Percentiles rank a stretch among this genome's conserved stretches.
phyloP scores from a whole-genome alignment of 1,140 invertebrate genomes.

The Pissodes strobi region DNA sequence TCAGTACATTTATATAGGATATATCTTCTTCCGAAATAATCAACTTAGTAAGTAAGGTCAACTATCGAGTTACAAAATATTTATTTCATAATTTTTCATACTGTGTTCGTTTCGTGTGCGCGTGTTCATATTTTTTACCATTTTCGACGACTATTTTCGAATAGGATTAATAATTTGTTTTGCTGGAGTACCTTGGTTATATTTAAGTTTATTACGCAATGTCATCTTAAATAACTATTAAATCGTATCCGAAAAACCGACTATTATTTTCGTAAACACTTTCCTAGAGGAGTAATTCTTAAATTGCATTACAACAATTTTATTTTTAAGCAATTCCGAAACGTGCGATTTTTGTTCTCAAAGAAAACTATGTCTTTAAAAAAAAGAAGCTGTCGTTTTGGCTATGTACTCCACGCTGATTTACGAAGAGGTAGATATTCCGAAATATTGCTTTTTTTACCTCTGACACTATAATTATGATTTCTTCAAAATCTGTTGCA shows the following conservation, averaged over 20 bases:
- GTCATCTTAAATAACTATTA: not conserved
- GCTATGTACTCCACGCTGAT: too few relatives aligned
- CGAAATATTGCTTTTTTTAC: too few relatives aligned
- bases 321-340: too few relatives aligned
- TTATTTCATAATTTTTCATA: slow-evolving; percentile 15
- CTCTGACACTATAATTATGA: too few relatives aligned
- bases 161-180: slow-evolving; percentile 6
- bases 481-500: too few relatives aligned
- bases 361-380: too few relatives aligned
- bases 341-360: too few relatives aligned
- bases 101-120: slow-evolving; percentile 12
- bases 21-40: slow-evolving; percentile 27
- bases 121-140: slow-evolving; percentile 15
- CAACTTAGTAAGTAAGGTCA: slow-evolving; percentile 17
- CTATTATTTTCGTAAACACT: not conserved
- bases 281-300: too few relatives aligned
- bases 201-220: not conserved
- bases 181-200: not conserved
- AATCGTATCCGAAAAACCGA: not conserved
- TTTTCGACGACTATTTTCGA: not conserved
- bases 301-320: too few relatives aligned
- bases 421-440: too few relatives aligned
- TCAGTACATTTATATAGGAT: slow-evolving; percentile 12
- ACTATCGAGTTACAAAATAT: slow-evolving; percentile 22
- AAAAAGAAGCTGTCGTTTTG: too few relatives aligned